Percentiles rank a stretch among this genome's conserved stretches.
These are phyloP conservation scores for Ethmia dodecea DNA, from an alignment of 2,888 invertebrate species.

Conservation along the genomic window DNA sequence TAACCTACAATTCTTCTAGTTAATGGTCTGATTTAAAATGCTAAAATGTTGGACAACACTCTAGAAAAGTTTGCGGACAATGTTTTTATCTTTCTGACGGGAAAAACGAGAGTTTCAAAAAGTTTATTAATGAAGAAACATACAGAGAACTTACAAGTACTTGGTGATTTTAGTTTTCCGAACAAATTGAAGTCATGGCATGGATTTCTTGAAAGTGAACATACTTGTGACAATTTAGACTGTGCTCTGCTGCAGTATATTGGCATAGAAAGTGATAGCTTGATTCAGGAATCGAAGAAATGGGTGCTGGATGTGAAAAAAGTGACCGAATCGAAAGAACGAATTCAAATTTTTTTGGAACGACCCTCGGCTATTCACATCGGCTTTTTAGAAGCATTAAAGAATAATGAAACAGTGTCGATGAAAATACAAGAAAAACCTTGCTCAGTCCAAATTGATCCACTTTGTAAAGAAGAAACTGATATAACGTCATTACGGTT, in stretches of 20 bases:
- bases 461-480: conserved; percentile 32
- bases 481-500: conserved; percentile 47
- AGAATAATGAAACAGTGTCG: conserved; percentile 32
- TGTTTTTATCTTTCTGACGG: conserved; percentile 37
- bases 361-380: conserved; percentile 42
- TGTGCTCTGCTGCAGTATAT: conserved; percentile 38
- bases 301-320: conserved; percentile 68
- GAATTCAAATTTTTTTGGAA: conserved; percentile 73
- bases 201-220: conserved; percentile 28
- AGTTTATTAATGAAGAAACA: conserved; percentile 75
- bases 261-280: conserved; percentile 38
- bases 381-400: conserved; percentile 37
- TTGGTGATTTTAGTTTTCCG: conserved; percentile 83
- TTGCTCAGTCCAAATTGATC: conserved; percentile 32
- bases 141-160: conserved; percentile 66
- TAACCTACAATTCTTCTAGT: too few species aligned
- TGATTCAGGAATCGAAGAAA: conserved; percentile 54
- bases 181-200: conserved; percentile 77
- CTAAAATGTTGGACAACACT: conserved; percentile 40
- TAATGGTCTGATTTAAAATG: too few species aligned
- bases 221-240: conserved; percentile 17
- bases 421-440: conserved; percentile 24
- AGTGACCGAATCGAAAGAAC: conserved; percentile 52
- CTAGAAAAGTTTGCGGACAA: conserved; percentile 33
- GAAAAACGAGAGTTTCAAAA: conserved; percentile 23